phyloP scores from a whole-genome alignment of 1,140 invertebrate genomes.

The Dreissena polymorpha region DNA sequence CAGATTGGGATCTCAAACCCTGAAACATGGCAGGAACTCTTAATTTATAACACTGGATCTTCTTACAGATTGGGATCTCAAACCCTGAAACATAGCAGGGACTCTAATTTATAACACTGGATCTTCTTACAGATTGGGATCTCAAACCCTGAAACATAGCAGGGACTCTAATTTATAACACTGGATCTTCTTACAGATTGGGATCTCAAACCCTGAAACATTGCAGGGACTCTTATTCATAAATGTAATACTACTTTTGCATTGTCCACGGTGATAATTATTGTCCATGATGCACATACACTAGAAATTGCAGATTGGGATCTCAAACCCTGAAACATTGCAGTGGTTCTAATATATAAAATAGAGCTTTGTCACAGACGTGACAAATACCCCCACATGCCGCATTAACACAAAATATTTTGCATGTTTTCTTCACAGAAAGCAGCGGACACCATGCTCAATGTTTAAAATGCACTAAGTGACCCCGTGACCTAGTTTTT shows the following conservation, averaged over 20 bases:
- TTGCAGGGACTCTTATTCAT: neutral
- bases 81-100: constrained; percentile 24
- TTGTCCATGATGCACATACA: too few relatives aligned
- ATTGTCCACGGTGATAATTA: too few relatives aligned
- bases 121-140: constrained; percentile 49
- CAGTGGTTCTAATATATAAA: neutral
- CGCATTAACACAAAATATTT: too few relatives aligned
- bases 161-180: neutral
- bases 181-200: constrained; percentile 40
- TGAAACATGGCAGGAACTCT: neutral
- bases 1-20: constrained; percentile 53
- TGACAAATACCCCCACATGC: too few relatives aligned
- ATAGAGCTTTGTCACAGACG: too few relatives aligned
- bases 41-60: constrained; percentile 2
- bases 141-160: constrained; percentile 35
- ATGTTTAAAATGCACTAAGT: too few relatives aligned
- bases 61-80: constrained; percentile 50
- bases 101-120: neutral
- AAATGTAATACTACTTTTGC: too few relatives aligned
- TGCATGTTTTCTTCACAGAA: too few relatives aligned
- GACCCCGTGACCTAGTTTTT: too few relatives aligned
- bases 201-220: constrained; percentile 49
- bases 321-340: constrained; percentile 36
- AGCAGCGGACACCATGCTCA: too few relatives aligned
- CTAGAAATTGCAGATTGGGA: constrained; percentile 38